Evolutionary conservation across 1,140 invertebrate genomes (phyloP), one percentile per base, ranked within the genome.

Genomic region (Formica selysi): DNA sequence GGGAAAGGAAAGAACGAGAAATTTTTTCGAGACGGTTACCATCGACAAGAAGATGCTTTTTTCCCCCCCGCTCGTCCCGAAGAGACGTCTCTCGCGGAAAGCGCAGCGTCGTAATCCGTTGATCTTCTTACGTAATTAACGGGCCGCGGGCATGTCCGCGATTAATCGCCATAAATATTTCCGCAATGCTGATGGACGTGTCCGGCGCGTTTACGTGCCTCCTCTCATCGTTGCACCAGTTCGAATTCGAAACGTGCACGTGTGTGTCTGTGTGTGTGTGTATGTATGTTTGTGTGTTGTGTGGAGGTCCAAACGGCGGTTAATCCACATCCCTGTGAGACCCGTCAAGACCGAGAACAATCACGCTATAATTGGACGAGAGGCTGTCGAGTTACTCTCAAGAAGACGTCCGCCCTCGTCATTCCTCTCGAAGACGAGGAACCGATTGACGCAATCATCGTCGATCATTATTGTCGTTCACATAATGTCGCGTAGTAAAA

Each of bases 321-420:
- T 93, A 92, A 94, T 94, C 92, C 91, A 74, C 86, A 86, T 86
- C 89, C 92, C 89, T 91, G 85, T 87, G 93, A 88, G 91, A 91
- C 84, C 85, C 73, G 70, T 89, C 81, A 87, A 91, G 89, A 83
- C 90, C 89, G 88, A 22, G 79, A 87, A 94, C 93, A 94, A 94
- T 94, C 93, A 92, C 85, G 64, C 81, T 87, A 87, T 94, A 94
- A 94, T 94, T 94, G 94, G 93, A 93, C 93, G 84, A 94, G 93
- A 93, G 93, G 71, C 92, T 86, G 90, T 93, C 70, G 88, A 92
- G 87, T 83, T 91, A 80, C 86, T 81, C 89, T 90, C 87, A 91
- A 93, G 90, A 87, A 92, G 89, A 87, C 76, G 83, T 73, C 67
- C 48, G 44, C 80, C 85, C 26, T 22, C 76, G 7, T 76, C 88